Evolutionary conservation across 2,113 vertebrate species (phyloP), one percentile per base, ranked within the genome.

Genomic region (Vimba vimba): DNA sequence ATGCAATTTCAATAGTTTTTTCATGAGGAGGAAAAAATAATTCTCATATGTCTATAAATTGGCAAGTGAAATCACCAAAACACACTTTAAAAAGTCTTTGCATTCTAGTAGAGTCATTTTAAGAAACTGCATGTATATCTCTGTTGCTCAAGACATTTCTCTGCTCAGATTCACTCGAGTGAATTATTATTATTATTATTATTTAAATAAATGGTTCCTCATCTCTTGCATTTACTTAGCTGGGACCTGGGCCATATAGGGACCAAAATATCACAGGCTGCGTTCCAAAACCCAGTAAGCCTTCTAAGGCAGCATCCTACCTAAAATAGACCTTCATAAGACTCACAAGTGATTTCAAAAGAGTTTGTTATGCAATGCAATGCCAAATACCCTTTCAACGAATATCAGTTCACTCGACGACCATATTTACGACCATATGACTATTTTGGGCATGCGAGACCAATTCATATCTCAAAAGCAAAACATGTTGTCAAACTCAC

Each of bases 21-120:
- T 55, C 57, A 45, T 33, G 3, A 39, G 39, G 19, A 45, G 21
- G 43, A 6, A 57, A 68, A 10, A 87, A 64, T 2, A 10, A 30
- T 64, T 85, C 68, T 71, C 33, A 50, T 55, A 39, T 19, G 57
- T 81, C 68, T 77, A 87, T 77, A 89, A 92, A 91, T 86, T 86
- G 85, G 57, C 71, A 85, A 11, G 50, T 82, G 88, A 92, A 90
- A 87, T 73, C 79, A 76, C 30, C 77, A 79, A 79, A 39, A n/a
- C 50, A 4, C 2, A 25, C 23, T 15, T 79, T 39, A 60, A 30
- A 57, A 33, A 23, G 30, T 33, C 17, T 36, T 60, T 13, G 30
- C 21, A 4, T 12, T 79, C 55, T 79, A 57, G 19, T 30, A 6
- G 47, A 23, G 19, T 59, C 27, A 59, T 12, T 57, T 8, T 21